Conservation (phyloP, 92 coral and sea anemone genomes). For the Epizoanthus rinbou region DNA sequence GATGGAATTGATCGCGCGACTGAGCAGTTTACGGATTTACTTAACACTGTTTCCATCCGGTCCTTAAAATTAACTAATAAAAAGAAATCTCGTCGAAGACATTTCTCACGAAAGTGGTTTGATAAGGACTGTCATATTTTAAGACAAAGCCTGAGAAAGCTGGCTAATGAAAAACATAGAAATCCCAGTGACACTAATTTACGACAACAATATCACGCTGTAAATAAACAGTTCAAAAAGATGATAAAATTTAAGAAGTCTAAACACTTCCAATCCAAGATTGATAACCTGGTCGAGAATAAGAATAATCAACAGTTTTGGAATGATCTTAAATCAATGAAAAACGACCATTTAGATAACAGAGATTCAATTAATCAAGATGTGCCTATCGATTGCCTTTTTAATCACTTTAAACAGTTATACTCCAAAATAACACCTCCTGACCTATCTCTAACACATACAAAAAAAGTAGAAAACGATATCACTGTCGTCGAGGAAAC, state of each 20-base stretch:
- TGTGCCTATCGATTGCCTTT: background rate
- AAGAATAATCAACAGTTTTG: slow-evolving; percentile 1
- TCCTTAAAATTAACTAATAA: background rate
- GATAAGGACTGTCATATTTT: slow-evolving; percentile 10
- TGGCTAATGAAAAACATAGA: background rate
- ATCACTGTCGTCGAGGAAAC: background rate
- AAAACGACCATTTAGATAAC: background rate
- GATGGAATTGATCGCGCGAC: too few species aligned
- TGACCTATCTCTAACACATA: background rate
- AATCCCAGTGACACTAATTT: background rate
- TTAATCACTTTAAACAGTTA: background rate
- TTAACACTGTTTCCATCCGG: background rate
- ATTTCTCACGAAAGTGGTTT: background rate
- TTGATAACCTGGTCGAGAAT: slow-evolving; percentile 2
- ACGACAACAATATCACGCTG: slow-evolving; percentile 8
- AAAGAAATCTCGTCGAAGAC: background rate
- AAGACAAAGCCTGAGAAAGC: background rate
- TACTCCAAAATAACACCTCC: background rate
- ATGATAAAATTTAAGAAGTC: background rate
- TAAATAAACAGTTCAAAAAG: background rate
- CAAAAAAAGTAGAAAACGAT: background rate
- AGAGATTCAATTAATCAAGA: background rate
- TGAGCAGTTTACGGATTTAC: background rate
- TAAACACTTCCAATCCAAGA: background rate
- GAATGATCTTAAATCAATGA: background rate